These are phyloP conservation scores for Bufo bufo DNA, from an alignment of 2,113 vertebrate genomes.

Conservation along the genomic window DNA sequence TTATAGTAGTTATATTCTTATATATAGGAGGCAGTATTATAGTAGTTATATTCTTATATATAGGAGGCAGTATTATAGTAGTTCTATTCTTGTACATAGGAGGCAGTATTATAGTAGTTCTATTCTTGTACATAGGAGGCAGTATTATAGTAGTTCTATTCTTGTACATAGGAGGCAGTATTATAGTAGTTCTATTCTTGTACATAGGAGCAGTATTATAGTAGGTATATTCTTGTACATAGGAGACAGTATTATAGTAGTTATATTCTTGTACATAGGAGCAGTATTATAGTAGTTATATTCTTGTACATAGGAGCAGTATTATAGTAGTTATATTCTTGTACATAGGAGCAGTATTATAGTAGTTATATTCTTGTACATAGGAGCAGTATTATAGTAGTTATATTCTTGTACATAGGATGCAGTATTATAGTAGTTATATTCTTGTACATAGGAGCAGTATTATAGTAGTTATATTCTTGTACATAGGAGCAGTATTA, in stretches of 20 bases:
- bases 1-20: background rate
- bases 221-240: background rate
- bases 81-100: background rate
- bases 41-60: background rate
- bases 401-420: background rate
- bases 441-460: background rate
- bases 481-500: background rate
- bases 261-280: background rate
- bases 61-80: background rate
- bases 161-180: background rate
- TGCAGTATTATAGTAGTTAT: background rate
- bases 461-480: background rate
- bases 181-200: background rate
- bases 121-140: background rate
- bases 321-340: slow-evolving; percentile 16
- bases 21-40: background rate
- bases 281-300: slow-evolving; percentile 5
- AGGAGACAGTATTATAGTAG: background rate
- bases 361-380: slow-evolving; percentile 1
- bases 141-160: background rate
- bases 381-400: slow-evolving; percentile 1
- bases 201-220: background rate
- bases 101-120: background rate
- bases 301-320: background rate
- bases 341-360: background rate